Conservation (phyloP, 1,140 invertebrate species). For the Panagrolaimus sp. region DNA sequence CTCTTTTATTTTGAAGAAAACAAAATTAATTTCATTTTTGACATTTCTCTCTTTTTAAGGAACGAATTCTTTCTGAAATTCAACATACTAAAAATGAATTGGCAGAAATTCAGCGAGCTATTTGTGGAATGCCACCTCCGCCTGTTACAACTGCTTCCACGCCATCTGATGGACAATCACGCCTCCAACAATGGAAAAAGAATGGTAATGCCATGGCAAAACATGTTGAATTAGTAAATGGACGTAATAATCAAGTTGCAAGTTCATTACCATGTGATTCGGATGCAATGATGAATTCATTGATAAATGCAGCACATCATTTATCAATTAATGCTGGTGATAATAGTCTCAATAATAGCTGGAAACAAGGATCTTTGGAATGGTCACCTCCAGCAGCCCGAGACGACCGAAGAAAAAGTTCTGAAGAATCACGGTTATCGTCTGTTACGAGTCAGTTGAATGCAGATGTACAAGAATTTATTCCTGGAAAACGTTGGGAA, state of each 20-base stretch:
- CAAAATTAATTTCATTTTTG: not conserved
- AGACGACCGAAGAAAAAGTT: not conserved
- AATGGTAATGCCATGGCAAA: conserved; percentile 1
- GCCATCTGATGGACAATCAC: conserved; percentile 29
- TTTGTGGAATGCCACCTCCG: conserved; percentile 9
- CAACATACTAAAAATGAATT: conserved; percentile 24
- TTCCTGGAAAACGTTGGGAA: conserved; percentile 47
- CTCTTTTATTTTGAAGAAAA: not conserved
- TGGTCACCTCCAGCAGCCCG: conserved; percentile 27
- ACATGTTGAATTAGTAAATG: not conserved
- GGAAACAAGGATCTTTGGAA: conserved; percentile 28
- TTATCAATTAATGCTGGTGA: conserved; percentile 22
- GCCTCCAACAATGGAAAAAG: conserved; percentile 35
- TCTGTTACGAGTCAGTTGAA: conserved; percentile 7
- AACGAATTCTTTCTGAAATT: conserved; percentile 23
- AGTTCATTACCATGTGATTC: not conserved
- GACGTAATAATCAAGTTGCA: not conserved
- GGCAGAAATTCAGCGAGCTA: conserved; percentile 21
- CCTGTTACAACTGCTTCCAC: not conserved
- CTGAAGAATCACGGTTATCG: not conserved
- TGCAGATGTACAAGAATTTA: conserved; percentile 39
- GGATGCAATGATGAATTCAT: not conserved
- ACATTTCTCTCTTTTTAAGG: not conserved
- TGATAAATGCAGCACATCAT: conserved; percentile 14
- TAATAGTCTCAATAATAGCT: conserved; percentile 16